phyloP scores from a whole-genome alignment of 2,113 vertebrate species.

The Eulemur macaco region DNA sequence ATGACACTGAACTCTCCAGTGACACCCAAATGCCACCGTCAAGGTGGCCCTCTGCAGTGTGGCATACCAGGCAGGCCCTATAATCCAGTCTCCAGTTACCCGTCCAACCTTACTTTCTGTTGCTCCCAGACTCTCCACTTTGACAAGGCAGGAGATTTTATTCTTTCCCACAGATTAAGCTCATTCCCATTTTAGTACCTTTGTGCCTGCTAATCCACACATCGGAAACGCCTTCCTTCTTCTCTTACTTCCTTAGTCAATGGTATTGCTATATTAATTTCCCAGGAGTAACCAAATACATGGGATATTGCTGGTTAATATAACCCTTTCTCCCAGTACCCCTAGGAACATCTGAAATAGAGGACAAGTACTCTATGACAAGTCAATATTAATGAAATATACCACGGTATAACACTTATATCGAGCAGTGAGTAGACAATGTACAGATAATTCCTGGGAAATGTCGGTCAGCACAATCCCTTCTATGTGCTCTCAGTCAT shows the following conservation, averaged over 20 bases:
- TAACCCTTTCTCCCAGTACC: constrained; percentile 7
- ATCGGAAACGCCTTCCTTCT: constrained; percentile 5
- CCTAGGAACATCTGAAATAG: constrained; percentile 44
- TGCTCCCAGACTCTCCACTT: not conserved
- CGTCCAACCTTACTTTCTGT: not conserved
- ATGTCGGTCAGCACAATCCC: not conserved
- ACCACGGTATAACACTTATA: constrained; percentile 18
- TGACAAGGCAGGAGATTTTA: not conserved
- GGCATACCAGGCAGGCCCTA: not conserved
- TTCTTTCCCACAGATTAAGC: not conserved
- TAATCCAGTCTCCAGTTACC: not conserved
- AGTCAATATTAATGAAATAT: constrained; percentile 57
- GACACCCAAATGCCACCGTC: not conserved
- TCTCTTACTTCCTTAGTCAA: constrained; percentile 34
- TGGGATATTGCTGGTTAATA: constrained; percentile 49
- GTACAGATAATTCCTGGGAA: constrained; percentile 7
- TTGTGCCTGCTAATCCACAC: not conserved
- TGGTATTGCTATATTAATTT: constrained; percentile 37
- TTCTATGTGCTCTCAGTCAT: not conserved
- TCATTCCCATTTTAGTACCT: not conserved
- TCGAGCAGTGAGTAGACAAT: not conserved
- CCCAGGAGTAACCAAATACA: constrained; percentile 42
- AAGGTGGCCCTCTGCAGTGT: not conserved
- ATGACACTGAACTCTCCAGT: not conserved
- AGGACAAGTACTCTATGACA: constrained; percentile 16